Percentiles rank a stretch among this genome's conserved stretches.
phyloP scores from a whole-genome alignment of 2,113 vertebrate species.

The Riparia riparia region DNA sequence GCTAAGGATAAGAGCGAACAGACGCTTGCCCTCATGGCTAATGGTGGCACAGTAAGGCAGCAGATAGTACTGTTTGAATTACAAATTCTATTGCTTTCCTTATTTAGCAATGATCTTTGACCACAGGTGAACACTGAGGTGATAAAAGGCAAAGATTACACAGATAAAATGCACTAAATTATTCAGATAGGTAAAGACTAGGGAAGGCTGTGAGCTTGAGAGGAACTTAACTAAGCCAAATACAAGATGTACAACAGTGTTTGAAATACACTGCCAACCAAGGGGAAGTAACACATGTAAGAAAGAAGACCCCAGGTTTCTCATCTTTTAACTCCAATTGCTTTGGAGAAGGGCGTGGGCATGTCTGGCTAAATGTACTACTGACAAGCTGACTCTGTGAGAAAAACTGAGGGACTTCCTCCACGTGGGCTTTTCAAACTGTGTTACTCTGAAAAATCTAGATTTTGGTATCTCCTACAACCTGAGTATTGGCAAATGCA shows the following conservation, averaged over 20 bases:
- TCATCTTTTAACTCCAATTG: not conserved
- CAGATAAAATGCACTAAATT: not conserved
- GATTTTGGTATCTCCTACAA: not conserved
- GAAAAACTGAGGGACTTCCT: not conserved
- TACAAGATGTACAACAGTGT: not conserved
- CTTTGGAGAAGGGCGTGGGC: not conserved
- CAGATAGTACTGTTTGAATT: not conserved
- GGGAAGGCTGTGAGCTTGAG: not conserved
- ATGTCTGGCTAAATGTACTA: not conserved
- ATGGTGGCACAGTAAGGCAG: not conserved
- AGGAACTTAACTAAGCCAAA: not conserved
- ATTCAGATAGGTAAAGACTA: not conserved
- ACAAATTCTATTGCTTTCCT: not conserved
- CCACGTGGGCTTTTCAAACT: not conserved
- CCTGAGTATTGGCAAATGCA: not conserved
- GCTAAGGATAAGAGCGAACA: not conserved
- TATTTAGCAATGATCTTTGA: not conserved
- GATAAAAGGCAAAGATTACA: not conserved
- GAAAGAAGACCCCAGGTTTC: not conserved
- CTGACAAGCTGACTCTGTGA: not conserved
- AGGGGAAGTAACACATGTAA: rapidly evolving
- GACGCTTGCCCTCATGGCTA: not conserved
- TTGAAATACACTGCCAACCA: not conserved
- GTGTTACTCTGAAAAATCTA: not conserved
- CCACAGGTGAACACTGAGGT: not conserved